A percentile compares a stretch with the other conserved stretches of the same genome.
Evolutionary conservation across 92 coral and sea anemone genomes (phyloP).

Genomic region (Phenganax stokvisi): DNA sequence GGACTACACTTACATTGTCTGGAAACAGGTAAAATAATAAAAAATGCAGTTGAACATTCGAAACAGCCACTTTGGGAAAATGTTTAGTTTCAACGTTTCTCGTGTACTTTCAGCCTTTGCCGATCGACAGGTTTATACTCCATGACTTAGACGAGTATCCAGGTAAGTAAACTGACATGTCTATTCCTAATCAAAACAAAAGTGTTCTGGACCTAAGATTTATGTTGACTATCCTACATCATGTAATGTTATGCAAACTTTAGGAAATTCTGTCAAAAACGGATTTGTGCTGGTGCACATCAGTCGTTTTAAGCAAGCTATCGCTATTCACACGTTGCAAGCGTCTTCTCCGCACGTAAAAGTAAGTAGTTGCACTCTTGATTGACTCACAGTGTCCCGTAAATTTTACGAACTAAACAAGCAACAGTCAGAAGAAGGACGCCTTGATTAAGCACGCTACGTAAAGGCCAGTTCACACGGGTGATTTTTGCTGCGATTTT

Average conservation of each 20-base stretch:
- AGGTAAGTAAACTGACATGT: conserved; percentile 49
- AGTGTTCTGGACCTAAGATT: too few species aligned
- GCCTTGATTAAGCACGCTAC: too few species aligned
- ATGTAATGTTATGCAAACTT: neutral
- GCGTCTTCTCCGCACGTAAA: conserved; percentile 90
- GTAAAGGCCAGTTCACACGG: too few species aligned
- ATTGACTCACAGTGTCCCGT: neutral
- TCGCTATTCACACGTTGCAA: conserved; percentile 85
- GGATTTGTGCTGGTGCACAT: conserved; percentile 82
- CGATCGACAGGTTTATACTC: conserved; percentile 85
- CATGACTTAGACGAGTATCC: conserved; percentile 85
- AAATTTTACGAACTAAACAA: too few species aligned
- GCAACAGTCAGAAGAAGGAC: too few species aligned
- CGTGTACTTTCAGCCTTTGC: conserved; percentile 70
- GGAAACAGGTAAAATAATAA: conserved; percentile 70
- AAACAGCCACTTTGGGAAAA: too few species aligned
- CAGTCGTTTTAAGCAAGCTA: conserved; percentile 93
- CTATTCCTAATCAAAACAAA: too few species aligned
- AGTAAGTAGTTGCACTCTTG: conserved; percentile 40
- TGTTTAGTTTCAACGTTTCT: neutral
- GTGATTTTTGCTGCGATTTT: too few species aligned
- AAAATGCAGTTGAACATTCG: too few species aligned
- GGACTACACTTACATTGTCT: conserved; percentile 65
- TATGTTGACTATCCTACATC: too few species aligned
- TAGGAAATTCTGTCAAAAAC: conserved; percentile 87